Evolutionary conservation across 1,140 invertebrate genomes (phyloP).

Genomic region (Neoseiulus cucumeris): DNA sequence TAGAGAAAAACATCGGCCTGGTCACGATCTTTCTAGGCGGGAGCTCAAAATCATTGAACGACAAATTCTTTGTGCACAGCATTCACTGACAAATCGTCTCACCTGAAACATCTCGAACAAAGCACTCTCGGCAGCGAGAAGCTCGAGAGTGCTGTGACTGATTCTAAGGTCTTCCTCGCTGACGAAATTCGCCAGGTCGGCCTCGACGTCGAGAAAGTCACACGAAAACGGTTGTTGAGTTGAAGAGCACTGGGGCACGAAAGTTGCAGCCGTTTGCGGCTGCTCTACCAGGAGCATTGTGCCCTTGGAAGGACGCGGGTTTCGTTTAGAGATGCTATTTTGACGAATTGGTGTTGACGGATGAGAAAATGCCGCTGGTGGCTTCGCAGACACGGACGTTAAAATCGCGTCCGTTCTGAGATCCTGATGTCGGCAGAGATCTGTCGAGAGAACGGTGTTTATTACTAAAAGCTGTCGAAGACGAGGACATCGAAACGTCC

Average conservation of each 20-base stretch:
- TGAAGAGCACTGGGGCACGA: neutral
- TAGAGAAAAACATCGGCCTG: no score
- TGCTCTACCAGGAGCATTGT: slow-evolving; percentile 5
- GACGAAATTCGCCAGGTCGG: slow-evolving; percentile 10
- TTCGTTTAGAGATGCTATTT: neutral
- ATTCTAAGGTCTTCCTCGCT: slow-evolving; percentile 6
- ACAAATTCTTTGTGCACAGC: no score
- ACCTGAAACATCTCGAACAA: slow-evolving; percentile 7
- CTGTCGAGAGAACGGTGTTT: neutral
- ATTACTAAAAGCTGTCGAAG: no score
- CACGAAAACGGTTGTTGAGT: neutral
- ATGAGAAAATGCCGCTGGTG: neutral
- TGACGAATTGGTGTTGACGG: neutral
- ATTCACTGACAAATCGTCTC: no score
- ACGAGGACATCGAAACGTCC: no score
- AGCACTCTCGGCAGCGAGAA: neutral
- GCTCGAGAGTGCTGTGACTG: neutral
- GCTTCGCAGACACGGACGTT: neutral
- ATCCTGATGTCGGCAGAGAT: neutral
- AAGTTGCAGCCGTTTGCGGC: neutral
- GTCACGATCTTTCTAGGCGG: no score
- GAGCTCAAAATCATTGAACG: no score
- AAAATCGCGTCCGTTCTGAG: neutral
- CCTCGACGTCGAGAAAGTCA: slow-evolving; percentile 1
- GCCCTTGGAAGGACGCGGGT: neutral